These are phyloP conservation scores for Neolamprologus sp. DNA, from an alignment of 2,113 vertebrate genomes.

Conservation along the genomic window DNA sequence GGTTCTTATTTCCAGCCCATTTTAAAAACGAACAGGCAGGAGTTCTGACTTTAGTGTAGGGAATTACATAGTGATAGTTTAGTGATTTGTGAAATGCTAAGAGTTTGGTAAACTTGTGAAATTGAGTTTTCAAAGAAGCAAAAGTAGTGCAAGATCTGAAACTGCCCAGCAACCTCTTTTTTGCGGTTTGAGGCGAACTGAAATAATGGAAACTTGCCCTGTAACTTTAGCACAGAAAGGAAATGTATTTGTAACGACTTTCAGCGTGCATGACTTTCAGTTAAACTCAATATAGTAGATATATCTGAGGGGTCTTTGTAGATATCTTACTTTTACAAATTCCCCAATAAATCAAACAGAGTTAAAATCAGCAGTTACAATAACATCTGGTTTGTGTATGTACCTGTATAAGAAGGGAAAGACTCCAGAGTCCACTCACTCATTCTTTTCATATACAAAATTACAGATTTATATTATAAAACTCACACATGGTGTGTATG, in stretches of 20 bases:
- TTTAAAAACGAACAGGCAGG: background rate
- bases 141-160: background rate
- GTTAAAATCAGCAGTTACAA: background rate
- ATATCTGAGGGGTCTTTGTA: background rate
- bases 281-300: background rate
- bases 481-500: background rate
- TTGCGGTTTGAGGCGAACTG: background rate
- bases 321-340: background rate
- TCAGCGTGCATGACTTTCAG: background rate
- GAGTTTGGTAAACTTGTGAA: background rate
- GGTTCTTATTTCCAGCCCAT: background rate
- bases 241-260: background rate
- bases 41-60: background rate
- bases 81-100: background rate
- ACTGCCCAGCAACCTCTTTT: background rate
- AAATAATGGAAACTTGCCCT: background rate
- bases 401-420: background rate
- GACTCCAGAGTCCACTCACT: background rate
- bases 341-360: background rate
- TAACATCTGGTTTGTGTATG: background rate
- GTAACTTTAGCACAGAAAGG: background rate
- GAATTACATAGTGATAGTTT: background rate
- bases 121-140: background rate
- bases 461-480: background rate
- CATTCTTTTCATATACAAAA: background rate